A percentile compares a stretch with the other conserved stretches of the same genome.
These are phyloP conservation scores for Salminus brasiliensis DNA, from an alignment of 2,113 vertebrate genomes.

Conservation along the genomic window DNA sequence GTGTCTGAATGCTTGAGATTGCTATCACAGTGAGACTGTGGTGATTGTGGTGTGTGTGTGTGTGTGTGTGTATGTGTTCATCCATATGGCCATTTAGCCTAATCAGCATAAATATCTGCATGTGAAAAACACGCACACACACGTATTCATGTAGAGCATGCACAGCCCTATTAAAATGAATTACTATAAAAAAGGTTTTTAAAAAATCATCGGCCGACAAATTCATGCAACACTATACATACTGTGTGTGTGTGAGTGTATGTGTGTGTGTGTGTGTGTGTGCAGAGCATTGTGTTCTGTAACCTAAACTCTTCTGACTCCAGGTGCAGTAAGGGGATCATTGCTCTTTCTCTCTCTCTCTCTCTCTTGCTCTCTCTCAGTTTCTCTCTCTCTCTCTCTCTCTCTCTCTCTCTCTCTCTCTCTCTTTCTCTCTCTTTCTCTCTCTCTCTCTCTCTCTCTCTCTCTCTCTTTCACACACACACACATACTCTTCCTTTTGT, in stretches of 20 bases:
- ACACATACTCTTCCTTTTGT: constrained; percentile 41
- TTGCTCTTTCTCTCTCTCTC: constrained; percentile 25
- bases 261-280: constrained; percentile 54
- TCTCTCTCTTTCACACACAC: no score
- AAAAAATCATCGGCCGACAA: no score
- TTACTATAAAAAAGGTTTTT: no score
- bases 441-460: neutral
- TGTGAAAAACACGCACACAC: no score
- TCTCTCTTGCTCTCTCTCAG: constrained; percentile 12
- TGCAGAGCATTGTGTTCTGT: constrained; percentile 45
- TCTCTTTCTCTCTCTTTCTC: no score
- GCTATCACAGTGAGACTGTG: constrained; percentile 71
- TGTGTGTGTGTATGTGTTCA: no score
- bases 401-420: neutral
- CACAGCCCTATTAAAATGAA: no score
- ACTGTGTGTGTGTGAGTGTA: constrained; percentile 34
- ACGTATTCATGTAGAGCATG: no score
- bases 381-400: no score
- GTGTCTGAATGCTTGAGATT: constrained; percentile 62
- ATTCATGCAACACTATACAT: no score
- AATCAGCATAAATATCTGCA: no score
- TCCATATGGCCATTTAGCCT: no score
- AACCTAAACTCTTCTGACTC: constrained; percentile 60
- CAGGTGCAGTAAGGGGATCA: constrained; percentile 62
- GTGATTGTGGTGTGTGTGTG: constrained; percentile 56